A percentile compares a stretch with the other conserved stretches of the same genome.
Conservation (phyloP, 2,113 vertebrate species). For the Macquaria ambigua region DNA sequence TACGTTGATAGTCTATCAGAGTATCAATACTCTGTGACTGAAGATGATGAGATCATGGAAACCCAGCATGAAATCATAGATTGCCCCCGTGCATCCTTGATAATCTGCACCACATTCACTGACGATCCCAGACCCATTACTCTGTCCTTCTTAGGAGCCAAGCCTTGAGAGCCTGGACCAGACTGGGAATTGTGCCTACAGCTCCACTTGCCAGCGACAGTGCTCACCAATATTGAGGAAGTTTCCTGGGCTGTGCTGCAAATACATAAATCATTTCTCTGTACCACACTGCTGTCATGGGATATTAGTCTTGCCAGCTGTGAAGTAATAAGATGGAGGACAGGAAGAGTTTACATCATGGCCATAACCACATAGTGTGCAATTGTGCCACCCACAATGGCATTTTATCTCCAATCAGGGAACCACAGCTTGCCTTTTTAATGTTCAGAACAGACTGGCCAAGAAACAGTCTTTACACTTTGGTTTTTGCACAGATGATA, state of each 20-base stretch:
- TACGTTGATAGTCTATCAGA: background rate
- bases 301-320: conserved; percentile 34
- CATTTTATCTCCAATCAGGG: background rate
- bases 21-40: background rate
- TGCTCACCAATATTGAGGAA: conserved; percentile 19
- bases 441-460: background rate
- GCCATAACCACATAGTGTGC: background rate
- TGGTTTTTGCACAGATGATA: background rate
- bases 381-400: background rate
- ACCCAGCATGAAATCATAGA: background rate
- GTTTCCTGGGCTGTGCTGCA: conserved; percentile 29
- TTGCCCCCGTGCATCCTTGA: background rate
- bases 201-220: conserved; percentile 21
- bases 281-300: conserved; percentile 15
- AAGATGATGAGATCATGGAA: background rate
- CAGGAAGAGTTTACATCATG: background rate
- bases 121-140: conserved; percentile 9
- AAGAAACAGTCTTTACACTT: background rate
- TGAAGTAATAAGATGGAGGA: conserved; percentile 28
- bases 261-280: conserved; percentile 40
- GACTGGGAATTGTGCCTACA: conserved; percentile 37
- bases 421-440: background rate
- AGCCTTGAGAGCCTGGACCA: conserved; percentile 21
- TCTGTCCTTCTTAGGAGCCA: conserved; percentile 14
- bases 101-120: conserved; percentile 31